Evolutionary conservation across 2,888 invertebrate genomes (phyloP), one percentile per base, ranked within the genome.

Genomic region (Apodemia duryi): DNA sequence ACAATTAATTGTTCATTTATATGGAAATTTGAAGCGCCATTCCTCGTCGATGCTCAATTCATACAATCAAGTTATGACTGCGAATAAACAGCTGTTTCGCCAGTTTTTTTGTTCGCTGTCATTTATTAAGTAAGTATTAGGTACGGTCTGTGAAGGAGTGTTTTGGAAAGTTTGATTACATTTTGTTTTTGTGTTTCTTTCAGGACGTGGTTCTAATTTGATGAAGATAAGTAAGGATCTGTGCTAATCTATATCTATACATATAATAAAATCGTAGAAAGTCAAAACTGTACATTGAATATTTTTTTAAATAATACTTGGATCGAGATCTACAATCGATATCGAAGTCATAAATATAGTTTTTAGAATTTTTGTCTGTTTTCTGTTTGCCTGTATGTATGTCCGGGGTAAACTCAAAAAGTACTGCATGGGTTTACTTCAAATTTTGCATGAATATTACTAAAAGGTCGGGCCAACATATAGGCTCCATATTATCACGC

Each of bases 1-100:
- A 28, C 29, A n/a, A 54, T 28, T 54, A 11, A 54, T 10, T 54
- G 52, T 52, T 54, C 54, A 54, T 54, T 54, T 54, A 54, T 54
- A 54, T 54, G 54, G 54, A 54, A 28, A 54, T 54, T 29, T 29
- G 29, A 54, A 54, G 9, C 28, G 54, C 11, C 54, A 29, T 54
- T 54, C 2, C 52, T 54, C 54, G 54, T 54, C 29, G 28, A 10
- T 29, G 28, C 49, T n/a, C 49, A 6, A 49, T 54, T 54, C 29
- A 6, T 10, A 29, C 11, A 52, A 10, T 13, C 10, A 54, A 29
- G 28, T 54, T 54, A 54, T 54, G 29, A 54, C 54, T 54, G 54
- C 54, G 29, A 54, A 28, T 54, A 52, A 52, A 52, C 52, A 54
- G 10, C 54, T 54, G 54, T 54, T 28, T 11, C 28, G 29, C 57